Base-by-base conservation (phyloP, 2,888 invertebrate species). In the Megamerina dolium region DNA sequence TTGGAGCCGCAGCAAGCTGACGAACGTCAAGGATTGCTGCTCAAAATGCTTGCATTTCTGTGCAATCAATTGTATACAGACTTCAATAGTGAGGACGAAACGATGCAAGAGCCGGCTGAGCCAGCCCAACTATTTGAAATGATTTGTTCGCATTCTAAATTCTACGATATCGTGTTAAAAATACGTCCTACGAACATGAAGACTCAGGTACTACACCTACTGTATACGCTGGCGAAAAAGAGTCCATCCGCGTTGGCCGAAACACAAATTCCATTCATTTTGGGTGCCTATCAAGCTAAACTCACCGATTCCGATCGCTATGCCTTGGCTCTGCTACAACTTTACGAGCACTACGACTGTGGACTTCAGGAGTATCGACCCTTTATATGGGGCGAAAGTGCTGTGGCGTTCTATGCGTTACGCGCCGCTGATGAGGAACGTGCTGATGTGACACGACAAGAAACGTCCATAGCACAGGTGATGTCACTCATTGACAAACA, bases 341-440 rank as follows among this genome's bases (percentile, higher is more conserved):
- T 78, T 48, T 86, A 86, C 70, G 85, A 90, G 71, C 72, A 72
- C 46, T 79, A 79, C 59, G 81, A 80, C 39, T 73, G 81, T 45
- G 77, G 79, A 16, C 74, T 86, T 10, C 74, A 76, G 37, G 75
- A 81, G 56, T 85, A 78, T 64, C 81, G 85, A 50, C 92, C 92
- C 0, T 87, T 85, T 58, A 73, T 92, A 1, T 93, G 88, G 85
- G 90, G 91, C 1, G 81, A 81, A 61, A 80, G 85, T 3, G 91
- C 89, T 0, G 81, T 85, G 1, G 80, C 80, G 38, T 81, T 87
- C 63, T 89, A 88, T 61, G 82, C 86, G 2, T 76, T 87, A 1
- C 60, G 57, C 13, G 56, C 56, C 1, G 49, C 49, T 3, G 74
- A 76, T 37, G 75, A 77, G 23, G 75, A 74, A 38, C 71, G 75